Conservation (phyloP, 2,113 vertebrate genomes). For the Hyaena hyaena region DNA sequence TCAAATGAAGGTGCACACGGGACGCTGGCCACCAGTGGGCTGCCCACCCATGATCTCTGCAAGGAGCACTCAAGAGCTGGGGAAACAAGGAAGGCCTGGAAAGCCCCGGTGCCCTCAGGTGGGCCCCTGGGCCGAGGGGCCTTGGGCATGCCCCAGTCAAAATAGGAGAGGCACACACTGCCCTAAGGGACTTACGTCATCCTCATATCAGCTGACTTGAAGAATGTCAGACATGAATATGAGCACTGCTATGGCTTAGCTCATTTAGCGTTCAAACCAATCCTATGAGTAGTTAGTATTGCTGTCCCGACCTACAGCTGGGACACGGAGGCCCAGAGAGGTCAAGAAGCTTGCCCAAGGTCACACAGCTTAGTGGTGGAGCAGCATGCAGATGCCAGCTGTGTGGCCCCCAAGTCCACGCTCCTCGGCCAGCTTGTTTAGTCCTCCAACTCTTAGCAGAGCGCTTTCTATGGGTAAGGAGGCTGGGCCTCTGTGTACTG, state of each 20-base stretch:
- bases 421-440: neutral
- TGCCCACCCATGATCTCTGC: neutral
- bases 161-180: neutral
- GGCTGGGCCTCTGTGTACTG: neutral
- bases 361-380: neutral
- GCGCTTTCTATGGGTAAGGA: neutral
- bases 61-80: neutral
- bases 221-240: neutral
- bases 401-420: neutral
- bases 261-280: neutral
- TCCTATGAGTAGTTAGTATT: neutral
- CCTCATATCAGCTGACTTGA: neutral
- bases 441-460: neutral
- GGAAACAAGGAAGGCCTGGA: neutral
- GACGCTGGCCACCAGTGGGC: neutral
- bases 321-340: neutral
- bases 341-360: neutral
- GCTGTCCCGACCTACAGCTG: neutral
- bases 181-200: neutral
- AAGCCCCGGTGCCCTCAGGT: neutral
- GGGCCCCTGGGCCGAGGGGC: neutral
- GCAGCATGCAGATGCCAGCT: neutral
- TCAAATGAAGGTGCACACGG: neutral
- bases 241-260: neutral
- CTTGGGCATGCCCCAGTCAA: neutral